Evolutionary conservation across 1,140 invertebrate species (phyloP), one percentile per base, ranked within the genome.

Genomic region (Zophobas morio): DNA sequence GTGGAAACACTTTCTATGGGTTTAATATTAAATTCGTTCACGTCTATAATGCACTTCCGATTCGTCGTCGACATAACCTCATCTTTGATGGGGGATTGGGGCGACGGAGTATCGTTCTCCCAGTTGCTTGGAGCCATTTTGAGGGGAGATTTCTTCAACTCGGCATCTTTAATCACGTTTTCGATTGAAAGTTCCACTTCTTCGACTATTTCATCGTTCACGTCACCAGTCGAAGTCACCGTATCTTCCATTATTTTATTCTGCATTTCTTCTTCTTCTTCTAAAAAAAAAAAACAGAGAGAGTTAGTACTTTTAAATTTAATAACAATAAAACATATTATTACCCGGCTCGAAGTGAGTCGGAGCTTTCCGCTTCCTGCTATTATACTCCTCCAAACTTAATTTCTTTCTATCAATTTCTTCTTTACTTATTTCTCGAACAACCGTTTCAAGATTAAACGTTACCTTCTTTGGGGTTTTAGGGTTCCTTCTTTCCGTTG

Each of bases 331-430:
- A 56, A 40, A 36, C 2, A 4, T n/a, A 0, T 39, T n/a, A 0
- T 39, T 46, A 46, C 42, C 42, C 3, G 3, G 3, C 3, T 46
- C n/a, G 49, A 5, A 5, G 4, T 6, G 39, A 34, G 0, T 3
- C 8, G 34, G 39, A 1, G 54, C 34, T 70, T 83, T 83, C 32
- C 78, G 40, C 66, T 82, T 83, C 8, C 82, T 49, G 20, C 56
- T 81, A n/a, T 81, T 80, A 47, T 83, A 83, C 51, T 83, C 82
- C 20, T 78, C 72, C 40, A 80, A 75, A 47, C 78, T 81, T 2
- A 83, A 76, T 56, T 81, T 81, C 70, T 74, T 80, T 51, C 81
- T 79, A n/a, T 40, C 53, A 6, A 60, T 33, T 49, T 74, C 42
- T 20, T 60, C 37, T 46, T 71, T 70, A 56, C 37, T 66, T 37